A percentile compares a stretch with the other conserved stretches of the same genome.
These are phyloP conservation scores for Orycteropus afer DNA, from an alignment of 2,113 vertebrate genomes.

Conservation along the genomic window DNA sequence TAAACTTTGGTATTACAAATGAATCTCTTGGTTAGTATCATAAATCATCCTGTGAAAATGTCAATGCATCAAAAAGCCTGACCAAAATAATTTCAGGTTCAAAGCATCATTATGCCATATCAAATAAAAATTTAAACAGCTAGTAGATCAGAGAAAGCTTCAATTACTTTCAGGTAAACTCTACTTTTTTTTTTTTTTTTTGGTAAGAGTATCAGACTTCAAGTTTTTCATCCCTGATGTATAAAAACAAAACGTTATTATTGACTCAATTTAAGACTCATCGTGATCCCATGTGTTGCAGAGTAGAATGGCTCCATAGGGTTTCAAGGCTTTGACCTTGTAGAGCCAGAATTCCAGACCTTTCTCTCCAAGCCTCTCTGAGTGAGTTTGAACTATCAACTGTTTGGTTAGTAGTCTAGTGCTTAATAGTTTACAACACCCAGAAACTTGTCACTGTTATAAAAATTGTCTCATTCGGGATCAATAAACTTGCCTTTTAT, in stretches of 20 bases:
- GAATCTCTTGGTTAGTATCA: slow-evolving; percentile 43
- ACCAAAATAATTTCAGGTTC: slow-evolving; percentile 19
- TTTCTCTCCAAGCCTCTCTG: neutral
- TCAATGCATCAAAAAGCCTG: slow-evolving; percentile 11
- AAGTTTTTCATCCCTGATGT: neutral
- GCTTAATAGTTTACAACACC: no score
- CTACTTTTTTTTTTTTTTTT: no score
- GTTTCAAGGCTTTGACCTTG: neutral
- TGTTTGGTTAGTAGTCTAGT: no score
- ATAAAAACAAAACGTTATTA: neutral
- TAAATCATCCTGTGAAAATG: slow-evolving; percentile 68
- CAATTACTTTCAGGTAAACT: slow-evolving; percentile 37
- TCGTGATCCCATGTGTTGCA: neutral
- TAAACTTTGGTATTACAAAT: slow-evolving; percentile 58
- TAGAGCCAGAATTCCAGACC: neutral
- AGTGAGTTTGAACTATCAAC: no score
- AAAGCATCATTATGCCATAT: neutral
- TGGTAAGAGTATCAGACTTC: neutral
- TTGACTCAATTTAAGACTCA: neutral
- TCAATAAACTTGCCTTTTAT: neutral
- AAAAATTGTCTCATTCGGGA: neutral
- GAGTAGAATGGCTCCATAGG: neutral
- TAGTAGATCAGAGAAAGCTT: neutral
- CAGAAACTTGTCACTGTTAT: neutral
- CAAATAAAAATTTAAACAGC: slow-evolving; percentile 25